Evolutionary conservation across 1,140 invertebrate species (phyloP), one percentile per base, ranked within the genome.

Genomic region (Atta cephalotes): DNA sequence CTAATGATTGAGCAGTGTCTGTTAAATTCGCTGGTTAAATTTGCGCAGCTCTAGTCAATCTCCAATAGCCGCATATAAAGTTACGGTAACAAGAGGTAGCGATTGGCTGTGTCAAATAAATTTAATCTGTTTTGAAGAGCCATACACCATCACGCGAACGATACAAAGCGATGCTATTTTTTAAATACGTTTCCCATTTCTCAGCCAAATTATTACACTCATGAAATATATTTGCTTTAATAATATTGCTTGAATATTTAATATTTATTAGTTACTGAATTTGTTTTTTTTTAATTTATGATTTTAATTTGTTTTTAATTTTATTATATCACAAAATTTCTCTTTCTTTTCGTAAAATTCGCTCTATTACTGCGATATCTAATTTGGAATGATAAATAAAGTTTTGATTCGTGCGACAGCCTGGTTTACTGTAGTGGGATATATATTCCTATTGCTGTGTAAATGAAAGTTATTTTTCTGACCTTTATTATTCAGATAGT

Each of bases 1-100:
- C 21, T 49, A 72, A 60, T 14, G 3, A 35, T 58, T 16, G 12
- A 65, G 14, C 25, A 35, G 53, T 72, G 21, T 58, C 51, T 28
- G 53, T 45, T 81, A 60, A 81, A 72, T 56, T 71, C 6, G 35
- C 66, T 56, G 66, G 53, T 71, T 62, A 58, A 58, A 72, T 72
- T 81, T 81, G 51, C 35, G 51, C 31, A 49, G 53, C 10, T 71
- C 18, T 72, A 72, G 49, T 28, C 45, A 79, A 66, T 31, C 45
- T 79, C n/a, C 25, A 49, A 79, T 79, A 79, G 16, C 21, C 60
- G 39, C n/a, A 60, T 68, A 79, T 79, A 79, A 79, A 79, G 62
- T 79, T 79, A 79, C 76, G 12, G 18, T 79, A 79, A 79, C 77
- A 39, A 66, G 77, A 66, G 62, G 4, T 79, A 63, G 45, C 77